These are phyloP conservation scores for Bacillus rossius DNA, from an alignment of 1,140 invertebrate species.

Conservation along the genomic window DNA sequence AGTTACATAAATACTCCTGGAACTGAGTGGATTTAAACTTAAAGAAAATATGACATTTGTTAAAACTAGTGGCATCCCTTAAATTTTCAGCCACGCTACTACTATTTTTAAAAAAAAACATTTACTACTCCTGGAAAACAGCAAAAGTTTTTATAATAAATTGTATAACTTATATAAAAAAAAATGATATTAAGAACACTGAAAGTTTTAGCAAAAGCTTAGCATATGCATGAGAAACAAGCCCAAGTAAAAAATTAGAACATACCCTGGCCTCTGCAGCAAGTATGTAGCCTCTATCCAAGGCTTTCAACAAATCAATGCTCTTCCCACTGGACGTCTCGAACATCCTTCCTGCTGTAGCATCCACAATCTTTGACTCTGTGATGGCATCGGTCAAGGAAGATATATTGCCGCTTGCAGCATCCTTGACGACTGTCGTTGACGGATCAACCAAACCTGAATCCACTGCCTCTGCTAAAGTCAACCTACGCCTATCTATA, in stretches of 20 bases:
- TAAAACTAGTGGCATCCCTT: too few species aligned
- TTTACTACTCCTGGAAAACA: too few species aligned
- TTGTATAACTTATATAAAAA: too few species aligned
- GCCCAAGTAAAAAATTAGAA: conserved; percentile 28
- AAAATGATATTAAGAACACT: too few species aligned
- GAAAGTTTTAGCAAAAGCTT: too few species aligned
- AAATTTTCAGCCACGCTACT: too few species aligned
- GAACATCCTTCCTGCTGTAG: conserved; percentile 60
- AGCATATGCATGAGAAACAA: too few species aligned
- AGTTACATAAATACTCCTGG: too few species aligned
- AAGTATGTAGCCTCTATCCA: conserved; percentile 79
- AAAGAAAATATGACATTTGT: too few species aligned
- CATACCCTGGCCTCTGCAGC: conserved; percentile 90
- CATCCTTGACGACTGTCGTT: conserved; percentile 75
- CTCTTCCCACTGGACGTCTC: conserved; percentile 56
- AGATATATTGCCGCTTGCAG: conserved; percentile 63
- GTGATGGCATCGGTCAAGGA: conserved; percentile 73
- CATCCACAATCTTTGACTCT: conserved; percentile 68
- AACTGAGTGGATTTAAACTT: too few species aligned
- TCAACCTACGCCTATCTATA: conserved; percentile 60
- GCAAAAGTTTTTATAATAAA: too few species aligned
- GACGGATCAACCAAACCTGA: conserved; percentile 78
- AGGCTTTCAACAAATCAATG: conserved; percentile 81
- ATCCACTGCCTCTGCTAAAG: conserved; percentile 68
- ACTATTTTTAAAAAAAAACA: too few species aligned